Evolutionary conservation across 2,888 invertebrate genomes (phyloP).

Genomic region (Toxonevra muliebris): DNA sequence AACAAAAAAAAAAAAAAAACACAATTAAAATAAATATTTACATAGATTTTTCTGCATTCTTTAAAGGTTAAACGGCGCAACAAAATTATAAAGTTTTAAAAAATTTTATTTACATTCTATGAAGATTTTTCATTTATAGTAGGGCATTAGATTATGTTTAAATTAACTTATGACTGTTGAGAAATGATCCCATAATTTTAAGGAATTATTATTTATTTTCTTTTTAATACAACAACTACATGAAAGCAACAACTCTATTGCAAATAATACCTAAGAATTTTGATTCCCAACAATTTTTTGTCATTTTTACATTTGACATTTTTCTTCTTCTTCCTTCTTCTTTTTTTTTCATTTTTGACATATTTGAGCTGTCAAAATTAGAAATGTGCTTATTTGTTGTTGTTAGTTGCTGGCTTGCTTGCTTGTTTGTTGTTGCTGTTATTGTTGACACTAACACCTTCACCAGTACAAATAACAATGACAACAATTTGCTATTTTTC

Average conservation of each 20-base stretch:
- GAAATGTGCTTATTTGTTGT: slow-evolving; percentile 31
- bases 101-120: too few species aligned
- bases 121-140: too few species aligned
- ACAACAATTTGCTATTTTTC: slow-evolving; percentile 23
- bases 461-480: slow-evolving; percentile 12
- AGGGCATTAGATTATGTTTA: too few species aligned
- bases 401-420: not conserved
- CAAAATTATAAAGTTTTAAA: too few species aligned
- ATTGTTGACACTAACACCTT: slow-evolving; percentile 1
- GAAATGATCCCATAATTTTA: too few species aligned
- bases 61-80: too few species aligned
- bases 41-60: too few species aligned
- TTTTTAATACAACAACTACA: slow-evolving; percentile 1
- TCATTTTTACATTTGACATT: slow-evolving; percentile 2
- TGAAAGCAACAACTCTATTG: slow-evolving; percentile 13
- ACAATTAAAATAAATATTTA: too few species aligned
- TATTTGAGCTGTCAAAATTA: slow-evolving; percentile 33
- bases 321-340: not conserved
- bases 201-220: too few species aligned
- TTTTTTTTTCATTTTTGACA: slow-evolving; percentile 20
- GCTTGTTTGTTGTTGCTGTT: slow-evolving; percentile 18
- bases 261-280: not conserved
- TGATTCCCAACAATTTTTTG: slow-evolving; percentile 3
- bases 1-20: too few species aligned
- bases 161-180: too few species aligned